Evolutionary conservation across 2,888 invertebrate species (phyloP).

Genomic region (Patella caerulea): DNA sequence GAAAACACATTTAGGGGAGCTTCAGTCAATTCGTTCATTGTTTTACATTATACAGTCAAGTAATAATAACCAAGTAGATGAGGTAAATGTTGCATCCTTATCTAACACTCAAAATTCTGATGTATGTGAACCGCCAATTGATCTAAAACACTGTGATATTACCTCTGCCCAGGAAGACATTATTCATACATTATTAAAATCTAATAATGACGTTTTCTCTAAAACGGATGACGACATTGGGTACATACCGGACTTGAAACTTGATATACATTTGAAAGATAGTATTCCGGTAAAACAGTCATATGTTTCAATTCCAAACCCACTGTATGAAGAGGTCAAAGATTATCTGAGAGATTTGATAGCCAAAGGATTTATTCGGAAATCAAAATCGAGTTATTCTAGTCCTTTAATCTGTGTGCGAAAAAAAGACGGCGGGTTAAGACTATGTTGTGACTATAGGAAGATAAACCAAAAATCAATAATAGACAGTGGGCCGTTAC

Average conservation of each 20-base stretch:
- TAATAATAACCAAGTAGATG: not conserved
- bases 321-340: conserved; percentile 19
- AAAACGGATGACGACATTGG: conserved; percentile 17
- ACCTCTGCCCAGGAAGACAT: not conserved
- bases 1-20: not conserved
- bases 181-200: not conserved
- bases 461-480: conserved; percentile 10
- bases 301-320: conserved; percentile 18
- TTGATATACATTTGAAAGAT: conserved; percentile 9
- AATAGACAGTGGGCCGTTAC: not conserved
- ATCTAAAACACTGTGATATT: not conserved
- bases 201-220: not conserved
- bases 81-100: no score
- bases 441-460: conserved; percentile 20
- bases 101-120: no score
- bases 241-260: not conserved
- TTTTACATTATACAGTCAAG: not conserved
- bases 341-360: conserved; percentile 8
- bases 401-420: conserved; percentile 13
- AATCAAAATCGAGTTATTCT: not conserved
- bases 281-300: not conserved
- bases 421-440: not conserved
- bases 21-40: not conserved
- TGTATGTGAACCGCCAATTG: not conserved
- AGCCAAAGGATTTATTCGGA: not conserved